Evolutionary conservation across 35 echinoderm and acorn worm species (phyloP).

Genomic region (Ptychodera flava): DNA sequence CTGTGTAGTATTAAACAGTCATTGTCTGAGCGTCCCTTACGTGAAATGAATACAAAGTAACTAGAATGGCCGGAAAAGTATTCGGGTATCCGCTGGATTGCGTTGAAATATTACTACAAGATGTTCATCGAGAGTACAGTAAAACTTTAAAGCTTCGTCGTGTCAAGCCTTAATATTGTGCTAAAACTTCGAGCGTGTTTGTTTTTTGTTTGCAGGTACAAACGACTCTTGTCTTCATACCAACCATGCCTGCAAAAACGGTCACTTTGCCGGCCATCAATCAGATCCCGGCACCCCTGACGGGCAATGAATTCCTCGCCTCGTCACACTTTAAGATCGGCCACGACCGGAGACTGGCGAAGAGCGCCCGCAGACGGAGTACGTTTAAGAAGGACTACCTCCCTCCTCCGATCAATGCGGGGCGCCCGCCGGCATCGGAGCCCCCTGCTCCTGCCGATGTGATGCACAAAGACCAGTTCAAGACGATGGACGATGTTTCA

Average conservation of each 20-base stretch:
- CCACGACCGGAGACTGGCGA: slow-evolving; percentile 61
- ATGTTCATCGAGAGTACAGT: too few species aligned
- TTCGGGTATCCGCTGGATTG: too few species aligned
- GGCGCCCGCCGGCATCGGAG: slow-evolving; percentile 27
- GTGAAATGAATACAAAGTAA: too few species aligned
- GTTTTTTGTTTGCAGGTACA: too few species aligned
- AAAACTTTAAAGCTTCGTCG: too few species aligned
- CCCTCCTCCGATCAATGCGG: slow-evolving; percentile 32
- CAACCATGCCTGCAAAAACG: slow-evolving; percentile 41
- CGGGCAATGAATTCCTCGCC: slow-evolving; percentile 51
- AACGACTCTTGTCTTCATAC: neutral
- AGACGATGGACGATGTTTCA: slow-evolving; percentile 30
- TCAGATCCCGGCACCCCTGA: slow-evolving; percentile 38
- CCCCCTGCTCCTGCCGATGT: slow-evolving; percentile 84
- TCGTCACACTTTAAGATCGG: slow-evolving; percentile 77
- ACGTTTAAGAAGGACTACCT: slow-evolving; percentile 83
- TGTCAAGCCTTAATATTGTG: too few species aligned
- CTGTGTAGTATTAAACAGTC: too few species aligned
- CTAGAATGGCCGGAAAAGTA: too few species aligned
- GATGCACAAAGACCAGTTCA: slow-evolving; percentile 61
- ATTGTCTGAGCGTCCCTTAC: too few species aligned
- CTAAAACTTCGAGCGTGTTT: too few species aligned
- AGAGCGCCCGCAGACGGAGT: slow-evolving; percentile 75
- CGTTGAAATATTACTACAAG: too few species aligned
- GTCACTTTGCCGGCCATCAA: slow-evolving; percentile 51